Percentiles rank a stretch among this genome's conserved stretches.
Evolutionary conservation across 2,113 vertebrate genomes (phyloP).

Genomic region (Aleadryas rufinucha): DNA sequence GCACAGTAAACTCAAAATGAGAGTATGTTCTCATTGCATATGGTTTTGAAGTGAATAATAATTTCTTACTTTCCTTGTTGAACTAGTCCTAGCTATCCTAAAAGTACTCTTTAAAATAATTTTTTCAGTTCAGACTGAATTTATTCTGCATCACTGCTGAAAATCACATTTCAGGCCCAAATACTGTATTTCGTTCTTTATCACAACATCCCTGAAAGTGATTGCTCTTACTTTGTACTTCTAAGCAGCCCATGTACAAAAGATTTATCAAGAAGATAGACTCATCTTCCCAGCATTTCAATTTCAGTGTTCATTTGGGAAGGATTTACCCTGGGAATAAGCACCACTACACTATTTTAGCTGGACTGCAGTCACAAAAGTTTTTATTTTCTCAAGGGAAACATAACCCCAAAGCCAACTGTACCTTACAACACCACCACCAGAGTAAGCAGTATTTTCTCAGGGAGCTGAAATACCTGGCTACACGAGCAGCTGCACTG

Average conservation of each 20-base stretch:
- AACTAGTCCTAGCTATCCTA: neutral
- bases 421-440: neutral
- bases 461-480: slow-evolving; percentile 45
- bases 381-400: neutral
- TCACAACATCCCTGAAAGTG: neutral
- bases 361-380: neutral
- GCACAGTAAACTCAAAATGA: neutral
- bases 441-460: neutral
- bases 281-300: neutral
- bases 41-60: neutral
- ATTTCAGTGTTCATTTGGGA: neutral
- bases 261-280: neutral
- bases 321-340: neutral
- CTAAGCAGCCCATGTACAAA: neutral
- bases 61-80: neutral
- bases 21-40: neutral
- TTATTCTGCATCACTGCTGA: neutral
- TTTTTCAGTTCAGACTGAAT: neutral
- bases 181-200: neutral
- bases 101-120: neutral
- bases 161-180: neutral
- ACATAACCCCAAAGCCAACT: neutral
- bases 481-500: slow-evolving; percentile 41
- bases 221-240: neutral
- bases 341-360: neutral